phyloP scores from a whole-genome alignment of 2,797 vertebrate genomes.

The Lophius americanus region DNA sequence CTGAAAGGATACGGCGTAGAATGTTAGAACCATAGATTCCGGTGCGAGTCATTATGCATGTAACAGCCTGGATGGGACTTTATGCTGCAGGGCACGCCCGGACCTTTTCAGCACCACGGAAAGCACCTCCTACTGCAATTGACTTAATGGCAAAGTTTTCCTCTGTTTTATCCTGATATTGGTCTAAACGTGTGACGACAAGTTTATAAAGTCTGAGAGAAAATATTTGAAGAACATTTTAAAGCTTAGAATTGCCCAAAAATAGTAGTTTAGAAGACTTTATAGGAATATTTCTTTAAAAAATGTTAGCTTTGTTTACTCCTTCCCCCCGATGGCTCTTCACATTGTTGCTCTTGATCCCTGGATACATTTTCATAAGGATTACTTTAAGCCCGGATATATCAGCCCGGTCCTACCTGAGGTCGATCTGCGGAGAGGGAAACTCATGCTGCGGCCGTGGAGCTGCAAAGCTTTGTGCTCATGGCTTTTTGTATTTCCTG shows the following conservation, averaged over 20 bases:
- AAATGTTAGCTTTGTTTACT: no score
- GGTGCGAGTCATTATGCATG: not conserved
- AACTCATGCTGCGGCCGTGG: conserved; percentile 87
- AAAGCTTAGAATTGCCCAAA: no score
- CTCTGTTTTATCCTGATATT: not conserved
- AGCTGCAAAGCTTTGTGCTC: conserved; percentile 67
- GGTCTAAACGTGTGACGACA: not conserved
- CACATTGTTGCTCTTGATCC: no score
- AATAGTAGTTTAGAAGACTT: no score
- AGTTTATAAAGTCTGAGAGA: not conserved
- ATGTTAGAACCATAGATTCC: not conserved
- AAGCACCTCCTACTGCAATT: conserved; percentile 27
- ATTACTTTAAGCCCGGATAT: not conserved
- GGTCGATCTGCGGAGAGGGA: conserved; percentile 92
- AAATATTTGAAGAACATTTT: not conserved
- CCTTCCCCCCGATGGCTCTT: no score
- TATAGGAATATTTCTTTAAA: no score
- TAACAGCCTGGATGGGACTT: no score
- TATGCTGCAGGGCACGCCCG: conserved; percentile 29
- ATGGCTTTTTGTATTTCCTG: conserved; percentile 60
- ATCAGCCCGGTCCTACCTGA: conserved; percentile 88
- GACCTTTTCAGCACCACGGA: conserved; percentile 64
- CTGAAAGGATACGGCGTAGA: not conserved
- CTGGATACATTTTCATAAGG: not conserved
- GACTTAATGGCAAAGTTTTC: not conserved